Evolutionary conservation across 1,140 invertebrate genomes (phyloP).

Genomic region (Cyclargus thomasi): DNA sequence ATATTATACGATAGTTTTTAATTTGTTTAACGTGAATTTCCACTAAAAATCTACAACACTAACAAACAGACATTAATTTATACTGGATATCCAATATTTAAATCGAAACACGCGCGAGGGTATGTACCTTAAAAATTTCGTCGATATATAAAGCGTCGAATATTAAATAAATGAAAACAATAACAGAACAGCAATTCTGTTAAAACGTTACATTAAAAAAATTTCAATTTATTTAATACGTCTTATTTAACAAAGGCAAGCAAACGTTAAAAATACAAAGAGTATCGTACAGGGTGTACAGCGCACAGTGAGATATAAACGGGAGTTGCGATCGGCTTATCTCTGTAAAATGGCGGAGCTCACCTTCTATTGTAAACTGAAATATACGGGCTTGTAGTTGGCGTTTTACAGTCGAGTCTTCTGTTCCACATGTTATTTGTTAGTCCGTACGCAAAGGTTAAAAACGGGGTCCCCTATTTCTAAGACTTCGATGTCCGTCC

Average conservation of each 20-base stretch:
- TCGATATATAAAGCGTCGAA: neutral
- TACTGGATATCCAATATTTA: too few relatives aligned
- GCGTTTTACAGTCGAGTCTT: too few relatives aligned
- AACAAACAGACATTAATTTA: too few relatives aligned
- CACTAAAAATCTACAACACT: too few relatives aligned
- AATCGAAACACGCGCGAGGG: too few relatives aligned
- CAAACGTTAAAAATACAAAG: neutral
- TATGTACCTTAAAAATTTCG: neutral
- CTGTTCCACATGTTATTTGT: too few relatives aligned
- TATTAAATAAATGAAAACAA: neutral
- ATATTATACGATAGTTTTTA: too few relatives aligned
- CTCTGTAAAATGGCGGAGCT: slow-evolving; percentile 6
- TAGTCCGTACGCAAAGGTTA: too few relatives aligned
- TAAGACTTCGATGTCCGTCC: too few relatives aligned
- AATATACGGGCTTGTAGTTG: neutral
- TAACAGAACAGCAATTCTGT: neutral
- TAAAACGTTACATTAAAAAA: neutral
- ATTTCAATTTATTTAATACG: slow-evolving; percentile 1
- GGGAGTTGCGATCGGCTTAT: slow-evolving; percentile 7
- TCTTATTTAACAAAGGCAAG: neutral
- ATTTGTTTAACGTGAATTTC: too few relatives aligned
- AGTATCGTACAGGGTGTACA: neutral
- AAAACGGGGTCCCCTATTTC: too few relatives aligned
- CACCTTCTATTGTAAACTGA: slow-evolving; percentile 1
- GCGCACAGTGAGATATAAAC: too few relatives aligned